These are phyloP conservation scores for Salarias fasciatus DNA, from an alignment of 2,797 vertebrate species.

Conservation along the genomic window DNA sequence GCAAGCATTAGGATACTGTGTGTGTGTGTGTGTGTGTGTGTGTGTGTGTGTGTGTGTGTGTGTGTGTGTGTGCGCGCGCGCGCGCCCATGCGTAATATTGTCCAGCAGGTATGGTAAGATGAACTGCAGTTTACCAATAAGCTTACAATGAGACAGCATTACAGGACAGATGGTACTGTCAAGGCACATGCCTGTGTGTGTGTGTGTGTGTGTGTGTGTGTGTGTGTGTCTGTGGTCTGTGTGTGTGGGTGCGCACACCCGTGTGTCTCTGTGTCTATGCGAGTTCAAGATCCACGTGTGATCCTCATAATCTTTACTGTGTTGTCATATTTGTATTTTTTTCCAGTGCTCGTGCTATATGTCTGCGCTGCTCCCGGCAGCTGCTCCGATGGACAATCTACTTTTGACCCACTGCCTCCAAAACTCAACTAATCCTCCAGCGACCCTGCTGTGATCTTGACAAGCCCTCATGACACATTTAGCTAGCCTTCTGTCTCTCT, in stretches of 20 bases:
- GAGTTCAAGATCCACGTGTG: not conserved
- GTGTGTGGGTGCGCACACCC: no score
- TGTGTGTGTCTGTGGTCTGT: no score
- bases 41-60: no score
- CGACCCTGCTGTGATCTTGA: conserved; percentile 71
- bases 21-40: not conserved
- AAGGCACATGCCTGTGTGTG: conserved; percentile 9
- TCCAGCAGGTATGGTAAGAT: conserved; percentile 53
- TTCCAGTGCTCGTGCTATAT: conserved; percentile 11
- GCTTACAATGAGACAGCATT: conserved; percentile 43
- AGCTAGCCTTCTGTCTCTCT: conserved; percentile 61
- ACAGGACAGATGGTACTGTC: conserved; percentile 62
- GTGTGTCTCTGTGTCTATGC: no score
- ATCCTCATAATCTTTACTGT: conserved; percentile 24
- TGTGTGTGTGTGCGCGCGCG: no score
- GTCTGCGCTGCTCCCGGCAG: conserved; percentile 37
- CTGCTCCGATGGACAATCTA: not conserved
- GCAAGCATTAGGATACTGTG: no score
- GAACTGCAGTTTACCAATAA: conserved; percentile 63
- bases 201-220: not conserved
- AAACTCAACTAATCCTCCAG: conserved; percentile 64
- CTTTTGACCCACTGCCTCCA: conserved; percentile 35
- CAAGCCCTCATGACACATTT: conserved; percentile 57
- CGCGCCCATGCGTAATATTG: no score
- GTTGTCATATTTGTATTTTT: conserved; percentile 28